These are phyloP conservation scores for Bolborhynchus lineola DNA, from an alignment of 2,113 vertebrate species.

Conservation along the genomic window DNA sequence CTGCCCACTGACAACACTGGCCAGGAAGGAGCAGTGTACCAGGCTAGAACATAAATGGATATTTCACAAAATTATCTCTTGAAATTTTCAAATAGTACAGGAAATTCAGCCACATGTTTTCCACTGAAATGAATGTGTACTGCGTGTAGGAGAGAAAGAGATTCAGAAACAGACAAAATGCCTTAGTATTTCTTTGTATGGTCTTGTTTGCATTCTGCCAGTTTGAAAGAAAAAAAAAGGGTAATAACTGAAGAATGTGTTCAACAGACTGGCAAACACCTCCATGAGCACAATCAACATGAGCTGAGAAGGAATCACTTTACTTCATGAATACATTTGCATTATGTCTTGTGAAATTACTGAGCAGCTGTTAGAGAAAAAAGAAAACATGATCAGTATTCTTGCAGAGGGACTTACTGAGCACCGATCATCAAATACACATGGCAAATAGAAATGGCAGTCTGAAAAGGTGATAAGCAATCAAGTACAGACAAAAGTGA, in stretches of 20 bases:
- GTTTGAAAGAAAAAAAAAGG: neutral
- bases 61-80: slow-evolving; percentile 31
- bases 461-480: slow-evolving; percentile 74
- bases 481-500: slow-evolving; percentile 70
- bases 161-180: slow-evolving; percentile 7
- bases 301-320: slow-evolving; percentile 59
- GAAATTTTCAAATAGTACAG: neutral
- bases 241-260: slow-evolving; percentile 23
- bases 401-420: slow-evolving; percentile 49
- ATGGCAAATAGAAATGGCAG: slow-evolving; percentile 65
- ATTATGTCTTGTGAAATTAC: slow-evolving; percentile 76
- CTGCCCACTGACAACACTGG: slow-evolving; percentile 50
- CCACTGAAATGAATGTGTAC: neutral
- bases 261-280: slow-evolving; percentile 53
- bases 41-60: slow-evolving; percentile 31
- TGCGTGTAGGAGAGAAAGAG: neutral
- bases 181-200: neutral
- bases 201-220: slow-evolving; percentile 7
- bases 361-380: slow-evolving; percentile 70
- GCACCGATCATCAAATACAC: slow-evolving; percentile 50
- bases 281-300: slow-evolving; percentile 52
- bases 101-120: neutral
- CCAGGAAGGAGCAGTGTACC: neutral
- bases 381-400: slow-evolving; percentile 63
- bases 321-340: slow-evolving; percentile 73